phyloP scores from a whole-genome alignment of 2,113 vertebrate species.

The Clarias gariepinus region DNA sequence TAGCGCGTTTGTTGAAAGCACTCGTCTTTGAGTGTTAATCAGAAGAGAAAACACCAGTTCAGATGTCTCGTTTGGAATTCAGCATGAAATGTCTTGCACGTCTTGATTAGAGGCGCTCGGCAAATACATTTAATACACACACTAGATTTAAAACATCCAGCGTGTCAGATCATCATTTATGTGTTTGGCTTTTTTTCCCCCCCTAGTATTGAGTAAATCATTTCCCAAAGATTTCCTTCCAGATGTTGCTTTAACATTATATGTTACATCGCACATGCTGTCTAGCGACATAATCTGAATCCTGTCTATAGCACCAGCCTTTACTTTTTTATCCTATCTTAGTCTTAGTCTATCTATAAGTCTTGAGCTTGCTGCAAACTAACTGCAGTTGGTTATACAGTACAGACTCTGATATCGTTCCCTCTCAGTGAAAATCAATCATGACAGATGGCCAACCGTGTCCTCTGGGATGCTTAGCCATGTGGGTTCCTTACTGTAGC shows the following conservation, averaged over 20 bases:
- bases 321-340: too few species aligned
- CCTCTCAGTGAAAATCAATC: slow-evolving; percentile 11
- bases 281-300: neutral
- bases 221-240: neutral
- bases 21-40: slow-evolving; percentile 29
- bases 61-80: neutral
- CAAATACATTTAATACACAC: neutral
- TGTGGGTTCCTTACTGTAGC: neutral
- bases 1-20: neutral
- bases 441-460: slow-evolving; percentile 7
- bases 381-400: neutral
- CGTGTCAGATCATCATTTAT: neutral
- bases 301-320: neutral
- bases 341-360: too few species aligned
- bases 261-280: neutral
- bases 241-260: neutral
- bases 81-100: neutral
- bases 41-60: neutral
- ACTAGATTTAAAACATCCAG: neutral
- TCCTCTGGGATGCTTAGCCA: neutral
- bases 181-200: too few species aligned
- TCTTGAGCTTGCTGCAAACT: neutral
- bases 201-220: too few species aligned
- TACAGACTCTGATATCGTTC: neutral
- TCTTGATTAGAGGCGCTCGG: neutral